These are phyloP conservation scores for Lutjanus argentimaculatus DNA, from an alignment of 2,797 vertebrate species.

Conservation along the genomic window DNA sequence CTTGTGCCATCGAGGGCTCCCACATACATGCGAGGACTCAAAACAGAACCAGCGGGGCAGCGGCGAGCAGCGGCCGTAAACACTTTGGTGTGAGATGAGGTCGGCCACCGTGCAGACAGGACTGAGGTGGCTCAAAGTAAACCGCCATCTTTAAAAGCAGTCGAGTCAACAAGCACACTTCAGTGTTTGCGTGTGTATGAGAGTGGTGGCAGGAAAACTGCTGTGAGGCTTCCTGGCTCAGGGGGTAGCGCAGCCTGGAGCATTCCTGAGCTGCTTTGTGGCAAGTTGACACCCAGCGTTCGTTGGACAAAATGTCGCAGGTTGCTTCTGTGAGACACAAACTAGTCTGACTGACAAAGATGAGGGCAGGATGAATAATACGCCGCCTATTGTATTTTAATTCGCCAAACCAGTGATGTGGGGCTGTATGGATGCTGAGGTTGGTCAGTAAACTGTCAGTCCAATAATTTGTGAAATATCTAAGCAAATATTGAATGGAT, in stretches of 20 bases:
- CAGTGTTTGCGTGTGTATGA: constrained; percentile 23
- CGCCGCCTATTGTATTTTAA: neutral
- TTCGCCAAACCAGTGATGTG: neutral
- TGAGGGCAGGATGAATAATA: neutral
- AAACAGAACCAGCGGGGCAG: constrained; percentile 31
- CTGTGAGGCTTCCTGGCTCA: constrained; percentile 66
- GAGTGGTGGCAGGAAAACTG: constrained; percentile 37
- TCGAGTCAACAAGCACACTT: constrained; percentile 45
- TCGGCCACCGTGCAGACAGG: neutral
- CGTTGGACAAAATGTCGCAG: constrained; percentile 49
- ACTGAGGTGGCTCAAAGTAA: constrained; percentile 22
- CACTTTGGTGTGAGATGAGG: constrained; percentile 7
- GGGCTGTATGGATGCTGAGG: neutral
- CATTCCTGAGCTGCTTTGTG: constrained; percentile 74
- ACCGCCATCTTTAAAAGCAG: constrained; percentile 29
- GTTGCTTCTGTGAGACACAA: constrained; percentile 34
- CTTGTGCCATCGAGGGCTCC: neutral
- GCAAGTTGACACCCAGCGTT: constrained; percentile 53
- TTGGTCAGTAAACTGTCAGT: neutral
- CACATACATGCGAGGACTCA: constrained; percentile 23
- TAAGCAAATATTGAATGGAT: neutral
- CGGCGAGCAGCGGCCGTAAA: constrained; percentile 25
- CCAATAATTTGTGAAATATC: constrained; percentile 1
- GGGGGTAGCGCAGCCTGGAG: constrained; percentile 35
- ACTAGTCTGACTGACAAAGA: neutral